A percentile compares a stretch with the other conserved stretches of the same genome.
phyloP scores from a whole-genome alignment of 2,797 vertebrate genomes.

The Philypnodon macrostomus region DNA sequence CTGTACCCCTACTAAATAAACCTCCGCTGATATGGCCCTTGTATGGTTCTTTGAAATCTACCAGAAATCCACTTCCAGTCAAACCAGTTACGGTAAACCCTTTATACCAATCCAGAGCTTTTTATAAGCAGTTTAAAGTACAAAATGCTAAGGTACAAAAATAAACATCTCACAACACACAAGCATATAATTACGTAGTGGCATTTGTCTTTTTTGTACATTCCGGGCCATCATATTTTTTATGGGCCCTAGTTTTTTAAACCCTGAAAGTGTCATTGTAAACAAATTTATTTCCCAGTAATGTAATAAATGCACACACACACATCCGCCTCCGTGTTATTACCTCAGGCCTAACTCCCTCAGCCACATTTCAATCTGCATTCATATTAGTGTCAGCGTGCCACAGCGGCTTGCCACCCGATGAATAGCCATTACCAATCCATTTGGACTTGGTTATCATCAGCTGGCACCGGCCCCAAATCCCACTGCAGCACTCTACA shows the following conservation, averaged over 20 bases:
- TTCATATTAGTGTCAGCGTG: slow-evolving; percentile 74
- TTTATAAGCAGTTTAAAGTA: no score
- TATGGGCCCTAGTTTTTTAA: slow-evolving; percentile 1
- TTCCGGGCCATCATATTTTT: neutral
- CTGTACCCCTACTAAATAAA: no score
- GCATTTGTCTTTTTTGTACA: neutral
- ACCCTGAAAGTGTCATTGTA: slow-evolving; percentile 8
- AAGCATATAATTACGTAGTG: no score
- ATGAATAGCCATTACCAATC: slow-evolving; percentile 83
- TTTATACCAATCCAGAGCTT: no score
- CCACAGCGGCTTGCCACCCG: slow-evolving; percentile 53
- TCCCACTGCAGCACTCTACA: slow-evolving; percentile 84
- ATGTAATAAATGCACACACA: slow-evolving; percentile 13
- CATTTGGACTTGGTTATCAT: slow-evolving; percentile 82
- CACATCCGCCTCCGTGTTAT: slow-evolving; percentile 29
- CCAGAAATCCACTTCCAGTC: no score
- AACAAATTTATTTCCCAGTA: slow-evolving; percentile 10
- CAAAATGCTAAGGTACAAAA: neutral
- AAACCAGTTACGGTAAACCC: no score
- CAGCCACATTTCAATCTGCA: slow-evolving; percentile 65
- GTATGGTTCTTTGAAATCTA: no score
- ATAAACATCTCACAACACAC: neutral
- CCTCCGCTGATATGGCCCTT: no score
- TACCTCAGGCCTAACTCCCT: slow-evolving; percentile 43
- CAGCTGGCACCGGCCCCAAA: slow-evolving; percentile 81